Base-by-base conservation (phyloP, 2,797 vertebrate genomes). In the Miichthys miiuy region DNA sequence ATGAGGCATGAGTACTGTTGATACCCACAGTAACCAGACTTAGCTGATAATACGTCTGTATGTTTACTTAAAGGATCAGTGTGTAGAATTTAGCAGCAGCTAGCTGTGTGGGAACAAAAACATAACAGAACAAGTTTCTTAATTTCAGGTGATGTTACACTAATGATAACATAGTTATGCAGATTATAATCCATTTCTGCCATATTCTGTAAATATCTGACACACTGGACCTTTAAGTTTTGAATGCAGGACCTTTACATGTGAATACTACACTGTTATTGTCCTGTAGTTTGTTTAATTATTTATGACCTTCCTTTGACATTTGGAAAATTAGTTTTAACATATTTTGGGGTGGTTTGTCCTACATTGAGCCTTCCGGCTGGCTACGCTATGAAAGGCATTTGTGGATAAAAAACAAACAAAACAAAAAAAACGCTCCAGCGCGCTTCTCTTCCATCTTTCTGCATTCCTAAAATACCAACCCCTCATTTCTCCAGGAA, bases 391-490 rank as follows among this genome's bases (percentile, higher is more conserved):
- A 89, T 85, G 86, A 92, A 76, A 68, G 79, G 91, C 82, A 91
- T 91, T 83, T 66, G 68, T 77, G 80, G 75, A 86, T 81, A 52
- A 58, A 6, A 34, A 23, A 16, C 46, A 56, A 25, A 34, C n/a
- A n/a, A n/a, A n/a, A 57, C 16, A 42, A 34, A n/a, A 21, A 58
- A 60, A 70, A 68, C 30, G 23, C 77, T 72, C n/a, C 60, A 58
- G 69, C 63, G 79, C 74, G 77, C 78, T 85, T 89, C 80, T 89
- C 90, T 86, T 88, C 91, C 80, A 77, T 87, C 91, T 89, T 79
- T 88, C 61, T 69, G 72, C 94, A 95, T 95, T 95, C 93, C 90
- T 79, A 1, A 72, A 71, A 94, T 92, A 84, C 82, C 86, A 81
- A 68, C 63, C 72, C 68, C 64, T 77, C 80, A 60, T 85, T 83